Percentiles rank a stretch among this genome's conserved stretches.
These are phyloP conservation scores for Oostethus manadensis DNA, from an alignment of 2,113 vertebrate genomes.

Conservation along the genomic window DNA sequence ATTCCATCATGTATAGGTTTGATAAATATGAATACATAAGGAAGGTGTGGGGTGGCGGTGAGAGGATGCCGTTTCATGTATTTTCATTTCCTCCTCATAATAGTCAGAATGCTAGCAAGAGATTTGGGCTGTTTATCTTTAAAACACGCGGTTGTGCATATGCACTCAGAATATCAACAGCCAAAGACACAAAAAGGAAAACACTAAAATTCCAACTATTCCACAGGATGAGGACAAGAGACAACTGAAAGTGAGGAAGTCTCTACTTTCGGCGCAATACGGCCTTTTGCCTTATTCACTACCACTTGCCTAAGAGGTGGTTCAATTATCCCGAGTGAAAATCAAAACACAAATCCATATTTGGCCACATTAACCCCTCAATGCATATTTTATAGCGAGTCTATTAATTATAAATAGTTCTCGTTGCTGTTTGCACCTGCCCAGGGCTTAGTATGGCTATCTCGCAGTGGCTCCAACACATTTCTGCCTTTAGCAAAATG, in stretches of 20 bases:
- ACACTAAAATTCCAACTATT: conserved; percentile 31
- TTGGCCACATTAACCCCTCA: conserved; percentile 44
- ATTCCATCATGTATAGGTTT: conserved; percentile 29
- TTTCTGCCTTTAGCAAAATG: conserved; percentile 43
- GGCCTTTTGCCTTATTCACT: conserved; percentile 30
- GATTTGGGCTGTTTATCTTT: conserved; percentile 39
- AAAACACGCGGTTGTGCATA: conserved; percentile 19
- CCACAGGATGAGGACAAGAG: conserved; percentile 43
- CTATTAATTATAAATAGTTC: conserved; percentile 63
- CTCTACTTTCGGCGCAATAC: neutral
- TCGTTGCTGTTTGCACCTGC: conserved; percentile 40
- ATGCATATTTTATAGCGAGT: conserved; percentile 62
- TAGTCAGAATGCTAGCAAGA: conserved; percentile 47
- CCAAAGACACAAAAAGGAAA: conserved; percentile 39
- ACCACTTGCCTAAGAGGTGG: conserved; percentile 32
- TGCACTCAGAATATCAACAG: conserved; percentile 43
- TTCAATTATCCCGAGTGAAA: conserved; percentile 53
- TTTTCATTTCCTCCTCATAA: conserved; percentile 37
- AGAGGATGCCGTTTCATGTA: conserved; percentile 19
- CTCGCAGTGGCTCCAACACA: conserved; percentile 50
- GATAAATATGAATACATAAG: conserved; percentile 27
- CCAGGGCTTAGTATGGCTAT: conserved; percentile 36
- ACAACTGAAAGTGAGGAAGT: conserved; percentile 35
- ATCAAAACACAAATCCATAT: conserved; percentile 61
- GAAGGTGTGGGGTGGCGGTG: neutral